Percentiles rank a stretch among this genome's conserved stretches.
These are phyloP conservation scores for Pagrus major DNA, from an alignment of 2,113 vertebrate genomes.

Conservation along the genomic window DNA sequence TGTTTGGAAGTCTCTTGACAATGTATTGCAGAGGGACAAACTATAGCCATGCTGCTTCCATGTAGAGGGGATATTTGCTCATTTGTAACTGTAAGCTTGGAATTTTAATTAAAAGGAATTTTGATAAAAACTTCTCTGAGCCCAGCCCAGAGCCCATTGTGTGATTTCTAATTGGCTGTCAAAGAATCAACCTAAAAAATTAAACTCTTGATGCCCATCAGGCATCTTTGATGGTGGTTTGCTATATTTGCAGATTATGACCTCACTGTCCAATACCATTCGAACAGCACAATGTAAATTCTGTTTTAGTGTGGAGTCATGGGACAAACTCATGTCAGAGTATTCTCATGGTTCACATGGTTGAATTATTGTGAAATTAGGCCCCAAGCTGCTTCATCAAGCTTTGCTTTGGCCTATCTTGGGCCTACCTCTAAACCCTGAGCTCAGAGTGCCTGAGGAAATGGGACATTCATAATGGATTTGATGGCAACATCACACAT, in stretches of 20 bases:
- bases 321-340: slow-evolving; percentile 12
- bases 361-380: slow-evolving; percentile 39
- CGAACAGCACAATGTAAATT: slow-evolving; percentile 10
- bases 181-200: neutral
- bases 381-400: slow-evolving; percentile 12
- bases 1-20: neutral
- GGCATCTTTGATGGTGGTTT: too few relatives aligned
- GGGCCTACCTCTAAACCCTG: neutral
- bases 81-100: neutral
- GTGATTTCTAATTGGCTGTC: neutral
- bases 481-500: neutral
- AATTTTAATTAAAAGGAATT: neutral
- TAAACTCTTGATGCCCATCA: too few relatives aligned
- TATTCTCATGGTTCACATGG: slow-evolving; percentile 27
- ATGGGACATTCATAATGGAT: neutral
- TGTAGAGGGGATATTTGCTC: neutral
- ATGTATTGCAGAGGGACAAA: neutral
- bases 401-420: neutral
- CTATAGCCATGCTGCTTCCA: neutral
- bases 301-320: slow-evolving; percentile 37
- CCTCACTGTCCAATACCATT: neutral
- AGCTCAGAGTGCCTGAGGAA: neutral
- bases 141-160: neutral
- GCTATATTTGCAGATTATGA: neutral
- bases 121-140: neutral